Evolutionary conservation across 2,113 vertebrate species (phyloP).

Genomic region (Vireo altiloquus): DNA sequence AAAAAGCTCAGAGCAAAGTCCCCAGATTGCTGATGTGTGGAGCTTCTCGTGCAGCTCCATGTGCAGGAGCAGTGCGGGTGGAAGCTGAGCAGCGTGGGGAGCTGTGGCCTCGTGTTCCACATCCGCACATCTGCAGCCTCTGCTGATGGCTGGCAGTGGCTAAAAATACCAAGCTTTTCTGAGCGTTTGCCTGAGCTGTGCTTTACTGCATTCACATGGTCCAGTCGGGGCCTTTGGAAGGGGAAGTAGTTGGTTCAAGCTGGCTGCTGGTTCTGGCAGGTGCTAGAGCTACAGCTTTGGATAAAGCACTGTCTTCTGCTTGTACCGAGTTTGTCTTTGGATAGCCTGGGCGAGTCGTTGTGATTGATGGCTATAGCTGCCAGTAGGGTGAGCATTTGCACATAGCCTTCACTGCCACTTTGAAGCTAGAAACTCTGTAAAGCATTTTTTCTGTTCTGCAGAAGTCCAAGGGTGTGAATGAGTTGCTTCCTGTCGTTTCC

Average conservation of each 20-base stretch:
- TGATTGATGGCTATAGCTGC: not conserved
- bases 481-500: not conserved
- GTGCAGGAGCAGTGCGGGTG: not conserved
- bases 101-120: not conserved
- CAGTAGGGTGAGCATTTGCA: not conserved
- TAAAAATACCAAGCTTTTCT: not conserved
- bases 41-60: not conserved
- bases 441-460: not conserved
- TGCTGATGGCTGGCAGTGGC: not conserved
- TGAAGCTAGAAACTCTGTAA: not conserved
- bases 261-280: not conserved
- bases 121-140: not conserved
- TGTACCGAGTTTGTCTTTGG: not conserved
- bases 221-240: not conserved
- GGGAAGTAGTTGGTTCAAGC: not conserved
- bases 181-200: rapidly evolving
- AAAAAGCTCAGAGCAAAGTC: not conserved
- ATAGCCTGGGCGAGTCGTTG: not conserved
- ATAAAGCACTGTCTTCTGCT: not conserved
- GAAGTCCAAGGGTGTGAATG: not conserved
- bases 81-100: not conserved
- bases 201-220: not conserved
- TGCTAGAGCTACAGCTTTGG: not conserved
- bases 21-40: not conserved
- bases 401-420: not conserved